Evolutionary conservation across 2,113 vertebrate genomes (phyloP), one percentile per base, ranked within the genome.

Genomic region (Mobula hypostoma): DNA sequence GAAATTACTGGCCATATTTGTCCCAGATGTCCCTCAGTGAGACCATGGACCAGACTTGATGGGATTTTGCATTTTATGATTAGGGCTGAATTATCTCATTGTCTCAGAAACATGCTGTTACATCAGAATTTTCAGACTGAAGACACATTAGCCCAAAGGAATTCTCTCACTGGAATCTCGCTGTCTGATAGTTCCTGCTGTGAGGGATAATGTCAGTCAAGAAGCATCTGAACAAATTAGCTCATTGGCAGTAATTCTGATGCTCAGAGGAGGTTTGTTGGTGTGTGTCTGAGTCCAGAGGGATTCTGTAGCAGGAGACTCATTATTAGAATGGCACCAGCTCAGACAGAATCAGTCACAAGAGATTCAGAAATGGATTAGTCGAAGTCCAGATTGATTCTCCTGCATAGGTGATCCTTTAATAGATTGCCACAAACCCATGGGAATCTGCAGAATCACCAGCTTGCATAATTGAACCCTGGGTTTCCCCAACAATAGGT

Each of bases 161-260:
- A 87, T 87, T 87, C 56, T 87, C 24, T 87, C 83, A 87, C 83
- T n/a, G 56, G 83, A 61, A 56, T 61, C 83, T 61, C 83, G 61
- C 27, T 29, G 58, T 5, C 83, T 29, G 56, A 61, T 29, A 66
- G 29, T 87, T 87, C 56, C 27, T 58, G 56, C 56, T 87, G 7
- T 58, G 58, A 61, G 83, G 82, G 83, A 87, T 29, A 14, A n/a
- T 61, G 56, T n/a, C 56, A 61, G 48, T 61, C 83, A 87, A 48
- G 27, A 61, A 63, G 56, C 11, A 63, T 87, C 36, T 40, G 40
- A 40, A 82, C 17, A 82, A 36, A 82, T 82, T 48, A 87, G 83
- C 83, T 63, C 58, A 27, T 11, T 63, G 56, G 11, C 48, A 87
- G 83, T 58, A 56, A 56, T 14, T 85, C 82, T 87, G 83, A 61